These are phyloP conservation scores for Gryon sp. DNA, from an alignment of 1,140 invertebrate species.

Conservation along the genomic window DNA sequence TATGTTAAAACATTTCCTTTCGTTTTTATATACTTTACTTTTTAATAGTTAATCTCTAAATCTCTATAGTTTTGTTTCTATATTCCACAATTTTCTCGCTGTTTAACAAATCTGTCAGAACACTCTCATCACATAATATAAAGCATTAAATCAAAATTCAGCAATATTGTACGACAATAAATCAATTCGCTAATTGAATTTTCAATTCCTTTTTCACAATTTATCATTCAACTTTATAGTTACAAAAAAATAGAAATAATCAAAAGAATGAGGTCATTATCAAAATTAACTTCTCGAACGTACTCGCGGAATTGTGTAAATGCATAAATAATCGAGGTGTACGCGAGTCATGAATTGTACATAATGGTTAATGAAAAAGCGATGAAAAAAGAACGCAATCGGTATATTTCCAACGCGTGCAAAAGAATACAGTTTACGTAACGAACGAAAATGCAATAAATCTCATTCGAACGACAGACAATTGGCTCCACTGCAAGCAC, in stretches of 20 bases:
- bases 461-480: slow-evolving; percentile 19
- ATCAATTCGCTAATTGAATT: background rate
- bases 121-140: background rate
- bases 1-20: too few relatives aligned
- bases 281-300: slow-evolving; percentile 12
- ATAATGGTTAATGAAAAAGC: slow-evolving; percentile 23
- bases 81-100: too few relatives aligned
- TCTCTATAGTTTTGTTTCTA: too few relatives aligned
- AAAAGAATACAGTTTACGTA: slow-evolving; percentile 27
- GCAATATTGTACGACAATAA: background rate
- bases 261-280: slow-evolving; percentile 29
- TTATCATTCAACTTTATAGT: too few relatives aligned
- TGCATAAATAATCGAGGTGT: slow-evolving; percentile 7
- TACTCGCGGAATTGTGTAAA: slow-evolving; percentile 8
- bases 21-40: too few relatives aligned
- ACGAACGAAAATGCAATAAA: slow-evolving; percentile 35
- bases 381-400: slow-evolving; percentile 9
- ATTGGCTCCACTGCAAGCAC: slow-evolving; percentile 1
- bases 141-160: background rate
- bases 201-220: background rate
- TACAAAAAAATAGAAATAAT: background rate
- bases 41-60: too few relatives aligned
- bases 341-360: slow-evolving; percentile 23
- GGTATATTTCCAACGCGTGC: slow-evolving; percentile 13
- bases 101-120: too few relatives aligned